Evolutionary conservation across 37 sponge, comb jelly and placozoan species (phyloP), one percentile per base, ranked within the genome.

Genomic region (Dysidea cf. avara): DNA sequence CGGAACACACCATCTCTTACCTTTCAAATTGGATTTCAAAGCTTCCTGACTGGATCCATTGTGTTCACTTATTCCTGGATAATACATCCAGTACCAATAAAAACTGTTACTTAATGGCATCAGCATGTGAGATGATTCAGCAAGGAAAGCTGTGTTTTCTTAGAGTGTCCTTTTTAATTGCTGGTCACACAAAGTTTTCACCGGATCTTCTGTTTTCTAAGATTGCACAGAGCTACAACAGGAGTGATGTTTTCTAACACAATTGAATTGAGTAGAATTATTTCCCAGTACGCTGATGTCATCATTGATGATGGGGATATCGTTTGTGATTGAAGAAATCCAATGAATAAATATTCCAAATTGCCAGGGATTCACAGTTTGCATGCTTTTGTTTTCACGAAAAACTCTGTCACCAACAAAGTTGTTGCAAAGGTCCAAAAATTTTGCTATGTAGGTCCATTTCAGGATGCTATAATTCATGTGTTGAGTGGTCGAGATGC

Each of bases 11-110:
- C 51, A 16, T 16, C 16, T 12, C 51, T 49, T n/a, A 64, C 77
- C 65, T 76, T 24, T 9, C 30, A 4, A 21, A 64, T 21, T 64
- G 18, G 40, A 63, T 76, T 28, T 35, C 39, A 1, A 72, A 72
- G 28, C 22, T 61, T 22, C 63, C 62, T 9, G 24, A n/a, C 14
- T 76, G 77, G 77, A 40, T 64, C 9, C 14, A 31, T 25, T 24
- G 77, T 49, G 55, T 76, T 20, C 66, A 76, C 18, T 34, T 76
- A 18, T 76, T 76, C 59, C 56, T 76, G 2, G 77, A 76, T 40
- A 76, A 76, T 76, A 39, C 77, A 53, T 32, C 38, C 7, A 61
- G 37, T 29, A 74, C 75, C 7, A 38, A 74, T 35, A 74, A 74
- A 26, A 74, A 58, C 63, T 25, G 32, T 17, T 58, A 46, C 32